Percentiles rank a stretch among this genome's conserved stretches.
Conservation (phyloP, 92 coral and sea anemone species). For the Actinernus sp. region DNA sequence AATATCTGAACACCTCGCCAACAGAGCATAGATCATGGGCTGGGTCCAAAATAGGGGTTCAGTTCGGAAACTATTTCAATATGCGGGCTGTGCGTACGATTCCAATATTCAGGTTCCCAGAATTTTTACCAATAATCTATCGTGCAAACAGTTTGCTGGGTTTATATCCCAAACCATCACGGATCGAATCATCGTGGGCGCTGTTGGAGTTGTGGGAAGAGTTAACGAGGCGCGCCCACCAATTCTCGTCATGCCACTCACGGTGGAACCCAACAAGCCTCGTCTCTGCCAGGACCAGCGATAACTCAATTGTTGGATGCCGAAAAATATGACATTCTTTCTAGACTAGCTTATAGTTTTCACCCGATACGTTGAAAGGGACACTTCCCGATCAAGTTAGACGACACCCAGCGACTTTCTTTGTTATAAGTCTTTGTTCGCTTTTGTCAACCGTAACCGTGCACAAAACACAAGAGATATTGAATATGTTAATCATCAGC, state of each 20-base stretch:
- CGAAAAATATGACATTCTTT: slow-evolving; percentile 22
- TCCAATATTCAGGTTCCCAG: slow-evolving; percentile 11
- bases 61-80: slow-evolving; percentile 3
- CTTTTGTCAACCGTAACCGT: no score
- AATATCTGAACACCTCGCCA: neutral
- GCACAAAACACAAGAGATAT: no score
- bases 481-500: no score
- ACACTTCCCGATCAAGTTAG: slow-evolving; percentile 18
- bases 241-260: slow-evolving; percentile 32
- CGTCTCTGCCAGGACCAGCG: slow-evolving; percentile 52
- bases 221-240: slow-evolving; percentile 4
- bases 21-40: slow-evolving; percentile 17
- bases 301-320: slow-evolving; percentile 40
- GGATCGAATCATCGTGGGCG: slow-evolving; percentile 15
- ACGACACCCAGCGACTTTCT: no score
- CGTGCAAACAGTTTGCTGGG: slow-evolving; percentile 22
- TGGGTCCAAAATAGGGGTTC: slow-evolving; percentile 13
- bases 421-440: no score
- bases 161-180: slow-evolving; percentile 16
- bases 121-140: slow-evolving; percentile 25
- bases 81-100: slow-evolving; percentile 18
- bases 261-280: slow-evolving; percentile 40
- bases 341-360: slow-evolving; percentile 12
- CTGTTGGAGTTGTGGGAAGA: slow-evolving; percentile 5
- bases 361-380: slow-evolving; percentile 27